These are phyloP conservation scores for Apus apus DNA, from an alignment of 2,113 vertebrate genomes.

Conservation along the genomic window DNA sequence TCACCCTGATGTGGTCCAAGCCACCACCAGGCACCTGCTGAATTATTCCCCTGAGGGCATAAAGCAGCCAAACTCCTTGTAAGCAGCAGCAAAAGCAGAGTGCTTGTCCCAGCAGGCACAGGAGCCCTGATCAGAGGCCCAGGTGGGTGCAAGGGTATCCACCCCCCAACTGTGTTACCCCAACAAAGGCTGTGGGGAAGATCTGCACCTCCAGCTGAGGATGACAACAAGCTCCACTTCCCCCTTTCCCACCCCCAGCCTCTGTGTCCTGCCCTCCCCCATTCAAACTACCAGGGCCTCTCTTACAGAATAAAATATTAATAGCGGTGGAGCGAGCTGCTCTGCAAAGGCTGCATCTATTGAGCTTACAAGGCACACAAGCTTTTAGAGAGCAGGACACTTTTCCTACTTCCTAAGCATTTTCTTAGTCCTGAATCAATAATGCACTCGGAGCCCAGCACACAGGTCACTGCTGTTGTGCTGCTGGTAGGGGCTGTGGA, in stretches of 20 bases:
- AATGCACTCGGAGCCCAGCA: conserved; percentile 64
- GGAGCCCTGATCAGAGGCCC: not conserved
- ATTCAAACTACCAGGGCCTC: conserved; percentile 57
- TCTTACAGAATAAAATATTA: conserved; percentile 90
- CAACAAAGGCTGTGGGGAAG: not conserved
- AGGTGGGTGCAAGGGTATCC: not conserved
- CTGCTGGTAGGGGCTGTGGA: not conserved
- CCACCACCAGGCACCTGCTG: no score
- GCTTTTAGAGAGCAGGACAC: conserved; percentile 81
- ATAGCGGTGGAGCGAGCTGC: conserved; percentile 83
- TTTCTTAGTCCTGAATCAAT: conserved; percentile 82
- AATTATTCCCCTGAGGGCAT: no score
- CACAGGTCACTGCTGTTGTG: not conserved
- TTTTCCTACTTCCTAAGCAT: conserved; percentile 83
- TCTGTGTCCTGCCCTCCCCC: conserved; percentile 26
- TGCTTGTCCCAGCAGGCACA: not conserved
- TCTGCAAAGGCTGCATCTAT: conserved; percentile 74
- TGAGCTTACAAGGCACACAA: conserved; percentile 67
- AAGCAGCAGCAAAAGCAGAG: not conserved
- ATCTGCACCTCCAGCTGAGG: not conserved
- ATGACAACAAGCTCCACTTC: not conserved
- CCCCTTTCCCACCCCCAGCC: not conserved
- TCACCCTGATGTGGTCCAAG: no score
- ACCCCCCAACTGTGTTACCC: not conserved
- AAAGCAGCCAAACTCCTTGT: not conserved